Evolutionary conservation across 1,140 invertebrate genomes (phyloP), one percentile per base, ranked within the genome.

Genomic region (Meloidogyne floridensis): DNA sequence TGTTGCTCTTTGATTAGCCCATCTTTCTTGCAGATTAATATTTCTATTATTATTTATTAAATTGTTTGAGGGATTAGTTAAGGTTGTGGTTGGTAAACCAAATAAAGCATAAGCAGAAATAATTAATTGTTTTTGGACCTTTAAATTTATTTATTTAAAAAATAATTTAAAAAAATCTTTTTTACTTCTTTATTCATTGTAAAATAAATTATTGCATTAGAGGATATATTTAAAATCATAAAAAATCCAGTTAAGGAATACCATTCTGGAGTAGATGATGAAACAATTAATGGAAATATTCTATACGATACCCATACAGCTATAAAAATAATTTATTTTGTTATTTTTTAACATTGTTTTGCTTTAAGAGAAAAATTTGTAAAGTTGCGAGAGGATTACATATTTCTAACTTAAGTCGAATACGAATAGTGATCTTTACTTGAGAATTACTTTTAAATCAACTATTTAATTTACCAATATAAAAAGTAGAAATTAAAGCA

Each of bases 21-120:
- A 47, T 47, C 47, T 47, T 47, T 47, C 47, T 6, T 47, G 47
- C 47, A 32, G 32, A 32, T 8, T 8, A 47, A 6, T 47, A 47
- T 47, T 47, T 6, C 4, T 47, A 6, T 47, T 47, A 47, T 47
- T 47, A 47, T 47, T 47, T 47, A 47, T 8, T 47, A 47, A 6
- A 47, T 47, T 47, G 7, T 47, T 47, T 47, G 47, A 47, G 0
- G 72, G 13, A 18, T 5, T 73, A 13, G 10, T 11, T 18, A 51
- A 51, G 6, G 18, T 73, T 51, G 47, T 20, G 0, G n/a, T 13
- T 11, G 47, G 47, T 13, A 43, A 43, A 20, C 32, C 32, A 42
- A 56, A 78, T 15, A 69, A n/a, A 5, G n/a, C 9, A 20, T 9
- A 71, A 78, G 9, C 65, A 43, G n/a, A 72, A 13, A 80, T 59